Evolutionary conservation across 2,113 vertebrate species (phyloP), one percentile per base, ranked within the genome.

Genomic region (Uria lomvia): DNA sequence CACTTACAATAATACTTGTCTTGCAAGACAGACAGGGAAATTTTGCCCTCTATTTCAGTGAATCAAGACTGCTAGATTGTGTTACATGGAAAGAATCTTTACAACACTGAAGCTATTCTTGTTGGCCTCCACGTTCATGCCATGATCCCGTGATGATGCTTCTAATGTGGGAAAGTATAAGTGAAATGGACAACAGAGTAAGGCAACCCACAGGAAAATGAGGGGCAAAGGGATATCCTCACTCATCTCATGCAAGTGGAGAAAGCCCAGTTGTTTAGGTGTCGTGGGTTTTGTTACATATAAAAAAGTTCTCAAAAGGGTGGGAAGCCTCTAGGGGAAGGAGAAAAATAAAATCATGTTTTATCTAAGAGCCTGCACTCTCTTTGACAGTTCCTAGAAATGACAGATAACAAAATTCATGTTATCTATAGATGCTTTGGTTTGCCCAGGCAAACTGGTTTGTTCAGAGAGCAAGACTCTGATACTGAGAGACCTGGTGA

Each of bases 91-190:
- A 34, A 58, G 24, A 63, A 47, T n/a, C 24, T 58, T 58, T 38
- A 27, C 18, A 40, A 11, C 0, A 0, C 0, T 29, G 34, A 82
- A 74, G 34, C 43, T 63, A 4, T 9, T 58, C 30, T 30, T 66
- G 52, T 34, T 52, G 49, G 27, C 17, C 24, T 50, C n/a, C 42
- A 29, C 24, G 34, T 66, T 32, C 30, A 6, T 8, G 27, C 29
- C 36, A 11, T 9, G 10, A 40, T 29, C 9, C 32, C 34, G 7
- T 12, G 12, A 34, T 20, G 10, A 16, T 23, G 40, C 16, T 82
- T 49, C 26, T n/a, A 4, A 23, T 38, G 30, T 23, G 32, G 56
- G 34, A 56, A 74, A 59, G 30, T 10, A 3, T 1, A 42, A 52
- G 13, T 47, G 32, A 65, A 59, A 55, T 8, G 13, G 74, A 17